These are phyloP conservation scores for Danaus plexippus DNA, from an alignment of 1,140 invertebrate species.

Conservation along the genomic window DNA sequence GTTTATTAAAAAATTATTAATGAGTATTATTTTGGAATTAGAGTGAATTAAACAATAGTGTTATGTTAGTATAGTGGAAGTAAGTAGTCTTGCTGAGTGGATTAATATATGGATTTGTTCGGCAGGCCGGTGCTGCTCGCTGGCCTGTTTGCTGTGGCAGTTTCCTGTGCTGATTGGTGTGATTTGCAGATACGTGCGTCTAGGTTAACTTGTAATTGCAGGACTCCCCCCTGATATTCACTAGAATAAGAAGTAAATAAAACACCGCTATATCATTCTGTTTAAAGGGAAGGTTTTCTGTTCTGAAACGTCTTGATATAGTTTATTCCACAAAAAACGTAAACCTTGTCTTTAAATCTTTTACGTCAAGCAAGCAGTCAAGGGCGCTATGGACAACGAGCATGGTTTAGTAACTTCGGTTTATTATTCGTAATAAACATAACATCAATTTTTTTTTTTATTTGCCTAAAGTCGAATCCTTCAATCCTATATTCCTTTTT, in stretches of 20 bases:
- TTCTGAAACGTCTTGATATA: neutral
- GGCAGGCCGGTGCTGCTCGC: constrained; percentile 68
- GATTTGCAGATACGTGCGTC: constrained; percentile 61
- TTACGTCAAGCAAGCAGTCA: constrained; percentile 14
- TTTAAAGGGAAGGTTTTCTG: constrained; percentile 10
- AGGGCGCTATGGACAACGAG: constrained; percentile 9
- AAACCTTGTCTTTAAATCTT: constrained; percentile 18
- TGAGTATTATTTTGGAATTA: too few species aligned
- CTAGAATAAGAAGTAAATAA: constrained; percentile 9
- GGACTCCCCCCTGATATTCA: constrained; percentile 41
- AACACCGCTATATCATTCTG: neutral
- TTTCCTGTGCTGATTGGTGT: constrained; percentile 66
- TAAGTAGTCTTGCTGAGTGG: constrained; percentile 26
- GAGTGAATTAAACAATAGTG: too few species aligned
- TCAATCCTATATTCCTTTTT: too few species aligned
- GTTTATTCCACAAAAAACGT: neutral
- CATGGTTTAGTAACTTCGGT: neutral
- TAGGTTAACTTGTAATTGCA: constrained; percentile 43
- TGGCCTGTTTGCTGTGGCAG: constrained; percentile 70
- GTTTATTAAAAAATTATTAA: too few species aligned
- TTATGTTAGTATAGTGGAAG: too few species aligned
- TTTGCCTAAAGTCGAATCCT: too few species aligned
- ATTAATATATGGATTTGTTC: constrained; percentile 65
- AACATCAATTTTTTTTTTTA: too few species aligned
- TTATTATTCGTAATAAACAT: too few species aligned